Base-by-base conservation (phyloP, 2,888 invertebrate genomes). In the Amphipyra berbera region DNA sequence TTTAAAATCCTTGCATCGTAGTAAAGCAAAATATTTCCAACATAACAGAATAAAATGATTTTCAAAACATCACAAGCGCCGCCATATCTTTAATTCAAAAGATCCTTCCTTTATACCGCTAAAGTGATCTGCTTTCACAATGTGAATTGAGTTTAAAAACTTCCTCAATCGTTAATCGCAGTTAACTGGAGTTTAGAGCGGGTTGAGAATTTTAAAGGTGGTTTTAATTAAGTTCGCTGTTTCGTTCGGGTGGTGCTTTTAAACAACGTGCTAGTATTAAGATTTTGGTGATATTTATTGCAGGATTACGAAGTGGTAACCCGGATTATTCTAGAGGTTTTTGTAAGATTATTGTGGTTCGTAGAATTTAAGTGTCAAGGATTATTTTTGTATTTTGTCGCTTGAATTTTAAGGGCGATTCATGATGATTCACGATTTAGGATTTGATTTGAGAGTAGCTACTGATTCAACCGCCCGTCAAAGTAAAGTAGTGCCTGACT, bases 131-230 rank as follows among this genome's bases (percentile, higher is more conserved):
- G 72, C 66, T 73, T 74, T 62, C 57, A 82, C 82, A 78, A 70
- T 76, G 69, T 67, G 80, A 73, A 83, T 81, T 68, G 78, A 82
- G 84, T 84, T 83, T 78, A 76, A 78, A 82, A 82, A 82, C 76
- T 83, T 78, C 68, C 73, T 71, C 70, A 68, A 79, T 75, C 66
- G 74, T 80, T 79, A 78, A 81, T 59, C 73, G 64, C 78, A 74
- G 74, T 84, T 83, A 79, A 76, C 68, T 62, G 61, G 64, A 76
- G 72, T 73, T 77, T 64, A 76, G 56, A 65, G 66, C 59, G 68
- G 58, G 64, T 65, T 65, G 44, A 60, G 75, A 78, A 73, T 70
- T 71, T 75, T 61, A 57, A 78, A 78, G 69, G 64, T 68, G 60
- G 41, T 63, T 73, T 68, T 68, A 77, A 79, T 77, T 64, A 70